Evolutionary conservation across 2,797 vertebrate genomes (phyloP).

Genomic region (Morus bassanus): DNA sequence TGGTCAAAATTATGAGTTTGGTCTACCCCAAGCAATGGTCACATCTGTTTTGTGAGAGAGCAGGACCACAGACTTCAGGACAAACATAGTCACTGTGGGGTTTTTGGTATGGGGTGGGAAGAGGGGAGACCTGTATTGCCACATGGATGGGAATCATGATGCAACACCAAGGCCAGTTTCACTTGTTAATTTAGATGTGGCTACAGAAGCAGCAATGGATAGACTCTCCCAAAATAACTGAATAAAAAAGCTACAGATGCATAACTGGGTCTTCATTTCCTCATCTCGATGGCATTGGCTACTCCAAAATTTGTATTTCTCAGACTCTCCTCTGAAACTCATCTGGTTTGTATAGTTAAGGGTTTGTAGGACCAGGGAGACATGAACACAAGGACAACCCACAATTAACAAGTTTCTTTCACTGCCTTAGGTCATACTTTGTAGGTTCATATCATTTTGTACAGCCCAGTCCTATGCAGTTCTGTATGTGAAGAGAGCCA

Average conservation of each 20-base stretch:
- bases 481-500: not conserved
- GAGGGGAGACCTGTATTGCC: rapidly evolving
- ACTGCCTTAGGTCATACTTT: not conserved
- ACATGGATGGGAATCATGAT: not conserved
- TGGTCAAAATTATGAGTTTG: not conserved
- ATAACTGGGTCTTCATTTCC: not conserved
- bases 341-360: not conserved
- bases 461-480: not conserved
- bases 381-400: not conserved
- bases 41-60: not conserved
- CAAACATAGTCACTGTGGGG: not conserved
- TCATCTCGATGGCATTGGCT: not conserved
- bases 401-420: not conserved
- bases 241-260: not conserved
- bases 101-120: not conserved
- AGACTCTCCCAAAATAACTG: not conserved
- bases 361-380: not conserved
- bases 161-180: not conserved
- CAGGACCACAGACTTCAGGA: not conserved
- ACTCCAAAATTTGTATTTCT: not conserved
- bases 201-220: not conserved
- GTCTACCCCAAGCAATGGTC: not conserved
- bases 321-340: not conserved
- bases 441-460: not conserved
- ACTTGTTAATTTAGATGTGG: not conserved